phyloP scores from a whole-genome alignment of 2,113 vertebrate species.

The Tor tambroides region DNA sequence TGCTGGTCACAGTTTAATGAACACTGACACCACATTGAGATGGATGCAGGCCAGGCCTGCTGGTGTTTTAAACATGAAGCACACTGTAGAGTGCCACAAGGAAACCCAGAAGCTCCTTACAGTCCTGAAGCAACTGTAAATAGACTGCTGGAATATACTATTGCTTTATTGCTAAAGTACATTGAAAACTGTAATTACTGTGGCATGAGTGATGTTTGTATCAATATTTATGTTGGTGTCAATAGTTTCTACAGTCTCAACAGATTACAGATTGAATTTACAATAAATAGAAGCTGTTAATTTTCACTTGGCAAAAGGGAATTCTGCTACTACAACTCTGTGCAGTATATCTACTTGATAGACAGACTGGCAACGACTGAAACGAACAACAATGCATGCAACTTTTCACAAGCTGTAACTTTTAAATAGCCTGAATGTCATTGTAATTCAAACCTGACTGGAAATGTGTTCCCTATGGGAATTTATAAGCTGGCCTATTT shows the following conservation, averaged over 20 bases:
- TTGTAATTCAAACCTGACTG: slow-evolving; percentile 3
- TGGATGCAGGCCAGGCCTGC: slow-evolving; percentile 49
- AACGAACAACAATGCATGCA: background rate
- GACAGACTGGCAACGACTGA: background rate
- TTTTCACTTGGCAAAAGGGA: slow-evolving; percentile 24
- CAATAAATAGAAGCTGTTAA: slow-evolving; percentile 18
- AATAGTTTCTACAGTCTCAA: slow-evolving; percentile 8
- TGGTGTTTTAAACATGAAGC: slow-evolving; percentile 5
- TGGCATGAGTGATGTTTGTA: background rate
- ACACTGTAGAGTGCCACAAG: background rate
- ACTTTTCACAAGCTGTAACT: slow-evolving; percentile 13
- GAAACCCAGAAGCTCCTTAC: background rate
- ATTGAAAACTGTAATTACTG: background rate
- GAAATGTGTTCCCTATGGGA: background rate
- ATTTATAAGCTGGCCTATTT: background rate
- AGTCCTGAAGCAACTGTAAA: background rate
- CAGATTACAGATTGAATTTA: slow-evolving; percentile 37
- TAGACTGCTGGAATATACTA: background rate
- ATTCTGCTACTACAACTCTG: background rate
- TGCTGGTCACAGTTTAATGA: slow-evolving; percentile 58
- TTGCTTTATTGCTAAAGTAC: background rate
- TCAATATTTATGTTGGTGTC: slow-evolving; percentile 34
- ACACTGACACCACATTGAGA: slow-evolving; percentile 51
- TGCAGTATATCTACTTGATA: background rate
- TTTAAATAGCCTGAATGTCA: slow-evolving; percentile 7